Base-by-base conservation (phyloP, 2,888 invertebrate species). In the Erebia aethiops region DNA sequence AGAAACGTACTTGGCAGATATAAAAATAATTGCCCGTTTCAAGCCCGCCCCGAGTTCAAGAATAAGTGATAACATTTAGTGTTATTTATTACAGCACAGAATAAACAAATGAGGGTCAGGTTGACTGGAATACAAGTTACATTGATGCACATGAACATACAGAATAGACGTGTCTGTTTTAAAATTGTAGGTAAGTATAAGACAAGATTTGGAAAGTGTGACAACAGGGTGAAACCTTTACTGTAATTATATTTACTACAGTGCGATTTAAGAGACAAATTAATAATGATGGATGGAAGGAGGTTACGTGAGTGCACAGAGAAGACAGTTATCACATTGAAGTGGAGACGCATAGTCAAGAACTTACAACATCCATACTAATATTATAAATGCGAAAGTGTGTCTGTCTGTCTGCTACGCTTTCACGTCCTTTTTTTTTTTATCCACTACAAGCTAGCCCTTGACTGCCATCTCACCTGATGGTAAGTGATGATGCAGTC, bases 31-130 rank as follows among this genome's bases (percentile, higher is more conserved):
- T 64, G 52, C n/a, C 54, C 13, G 46, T 64, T 11, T 18, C 46
- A 68, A 63, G 57, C 51, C 69, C 64, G 71, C 64, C 69, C 52
- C 54, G 54, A 62, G 75, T 73, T 75, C 75, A 75, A 75, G 75
- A 67, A 61, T 67, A 69, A 64, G 65, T 67, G 75, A 73, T 74
- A 75, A 46, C 75, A 71, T 60, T 64, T 64, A 41, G 64, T 58
- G 68, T 60, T 63, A 75, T 75, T 73, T 71, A 75, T 71, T 70
- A 62, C 70, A 14, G 62, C 63, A 58, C 49, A 51, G 54, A 67
- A 71, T 58, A 26, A 69, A 72, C 67, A 64, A 71, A 69, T 72
- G 63, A 41, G n/a, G 58, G 61, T 52, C 61, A 16, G 46, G 52
- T 49, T 58, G 69, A 58, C 57, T 49, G 57, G 26, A n/a, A 35